Conservation (phyloP, 2,797 vertebrate genomes). For the Crenuchus spilurus region DNA sequence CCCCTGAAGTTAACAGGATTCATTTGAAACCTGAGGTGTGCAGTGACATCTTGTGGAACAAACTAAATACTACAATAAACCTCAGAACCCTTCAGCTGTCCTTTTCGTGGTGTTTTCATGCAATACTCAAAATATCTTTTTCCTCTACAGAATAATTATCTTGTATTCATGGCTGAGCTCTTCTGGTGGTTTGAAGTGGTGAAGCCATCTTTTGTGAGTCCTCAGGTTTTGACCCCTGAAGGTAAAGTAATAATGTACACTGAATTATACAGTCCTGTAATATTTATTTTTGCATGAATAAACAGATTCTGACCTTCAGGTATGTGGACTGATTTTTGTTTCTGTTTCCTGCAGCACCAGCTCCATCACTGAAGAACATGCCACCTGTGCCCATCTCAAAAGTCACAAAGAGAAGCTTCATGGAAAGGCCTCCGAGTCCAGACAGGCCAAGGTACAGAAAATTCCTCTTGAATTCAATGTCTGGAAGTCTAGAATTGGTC, state of each 20-base stretch:
- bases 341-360: conserved; percentile 70
- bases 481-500: too few relatives aligned
- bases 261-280: too few relatives aligned
- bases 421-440: conserved; percentile 81
- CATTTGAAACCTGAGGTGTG: conserved; percentile 14
- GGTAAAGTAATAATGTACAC: conserved; percentile 44
- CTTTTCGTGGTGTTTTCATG: not conserved
- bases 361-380: conserved; percentile 73
- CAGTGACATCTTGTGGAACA: conserved; percentile 72
- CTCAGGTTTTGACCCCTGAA: conserved; percentile 78
- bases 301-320: not conserved
- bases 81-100: not conserved
- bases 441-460: conserved; percentile 83
- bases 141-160: conserved; percentile 89
- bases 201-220: conserved; percentile 94
- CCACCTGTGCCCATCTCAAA: conserved; percentile 82
- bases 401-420: conserved; percentile 83
- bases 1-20: not conserved
- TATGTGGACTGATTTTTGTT: not conserved
- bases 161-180: conserved; percentile 97
- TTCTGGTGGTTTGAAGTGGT: conserved; percentile 98
- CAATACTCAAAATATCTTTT: conserved; percentile 1
- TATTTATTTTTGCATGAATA: not conserved
- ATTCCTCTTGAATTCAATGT: not conserved
- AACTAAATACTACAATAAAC: conserved; percentile 41